Base-by-base conservation (phyloP, 2,888 invertebrate species). In the Heterodera filipjevi region DNA sequence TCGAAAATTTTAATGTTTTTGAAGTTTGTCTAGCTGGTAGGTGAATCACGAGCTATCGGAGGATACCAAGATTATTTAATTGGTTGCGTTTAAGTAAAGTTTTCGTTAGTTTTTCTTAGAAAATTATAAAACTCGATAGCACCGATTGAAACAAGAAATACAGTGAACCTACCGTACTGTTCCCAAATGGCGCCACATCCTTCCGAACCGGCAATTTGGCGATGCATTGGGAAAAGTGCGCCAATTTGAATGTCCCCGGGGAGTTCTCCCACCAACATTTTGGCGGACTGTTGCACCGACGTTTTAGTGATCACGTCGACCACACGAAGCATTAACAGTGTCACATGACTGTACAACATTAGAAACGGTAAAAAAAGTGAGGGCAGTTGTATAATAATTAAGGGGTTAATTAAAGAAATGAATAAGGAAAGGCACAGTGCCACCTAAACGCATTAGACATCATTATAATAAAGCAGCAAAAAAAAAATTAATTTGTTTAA, bases 171-270 rank as follows among this genome's bases (percentile, higher is more conserved):
- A 71, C 93, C 94, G 90, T 94, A 94, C 87, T 93, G 92, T 89
- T 94, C 93, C 86, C 84, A 85, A 59, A 84, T 81, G 46, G 85
- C 90, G 2, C 93, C 93, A 87, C 93, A 93, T 71, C 91, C 92
- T 82, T 90, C 81, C 94, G 97, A 82, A 22, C 87, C 88, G 64
- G 87, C 85, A 71, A 86, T 85, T 77, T 88, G 88, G 33, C 87
- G 85, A 81, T 89, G 89, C 76, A 89, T 83, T 14, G 89, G 88
- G 75, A 89, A 89, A 14, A 89, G 82, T 2, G 88, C 88, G 46
- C 89, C 89, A 74, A 89, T 88, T 85, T 88, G 88, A 68, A 89
- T 87, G 70, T 89, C 87, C 46, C 89, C 89, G 30, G 86, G 86
- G 66, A 88, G 84, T 74, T 87, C 87, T 27, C 87, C 87, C n/a